A percentile compares a stretch with the other conserved stretches of the same genome.
Conservation (phyloP, 2,113 vertebrate species). For the Eupsittula cactorum region DNA sequence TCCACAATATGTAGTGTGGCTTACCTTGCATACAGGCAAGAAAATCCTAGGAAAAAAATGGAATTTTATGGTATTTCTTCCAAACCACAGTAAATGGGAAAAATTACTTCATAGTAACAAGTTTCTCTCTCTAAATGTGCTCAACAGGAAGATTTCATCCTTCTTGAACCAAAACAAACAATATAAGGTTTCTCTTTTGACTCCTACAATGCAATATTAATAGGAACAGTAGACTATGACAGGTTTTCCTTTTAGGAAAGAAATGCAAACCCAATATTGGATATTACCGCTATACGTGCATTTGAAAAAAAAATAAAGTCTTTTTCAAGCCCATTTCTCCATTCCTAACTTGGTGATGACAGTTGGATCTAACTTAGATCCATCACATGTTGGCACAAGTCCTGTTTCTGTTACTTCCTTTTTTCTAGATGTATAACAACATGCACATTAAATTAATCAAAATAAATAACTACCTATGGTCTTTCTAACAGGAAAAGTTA, state of each 20-base stretch:
- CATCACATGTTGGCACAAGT: background rate
- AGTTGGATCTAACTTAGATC: background rate
- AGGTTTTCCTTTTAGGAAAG: background rate
- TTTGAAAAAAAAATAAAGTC: background rate
- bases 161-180: background rate
- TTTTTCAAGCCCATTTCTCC: background rate
- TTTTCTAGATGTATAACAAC: background rate
- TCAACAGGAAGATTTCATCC: background rate
- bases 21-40: background rate
- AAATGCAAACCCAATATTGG: background rate
- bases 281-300: background rate
- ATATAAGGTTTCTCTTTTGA: background rate
- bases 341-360: background rate
- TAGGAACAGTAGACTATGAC: background rate
- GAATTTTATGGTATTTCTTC: background rate
- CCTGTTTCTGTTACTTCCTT: background rate
- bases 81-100: background rate
- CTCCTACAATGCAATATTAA: background rate
- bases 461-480: background rate
- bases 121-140: background rate
- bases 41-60: background rate
- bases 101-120: background rate
- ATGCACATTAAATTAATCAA: background rate
- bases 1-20: background rate
- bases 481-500: background rate